A percentile compares a stretch with the other conserved stretches of the same genome.
phyloP scores from a whole-genome alignment of 64 coral and sea anemone species.

The Trachythela sp. region DNA sequence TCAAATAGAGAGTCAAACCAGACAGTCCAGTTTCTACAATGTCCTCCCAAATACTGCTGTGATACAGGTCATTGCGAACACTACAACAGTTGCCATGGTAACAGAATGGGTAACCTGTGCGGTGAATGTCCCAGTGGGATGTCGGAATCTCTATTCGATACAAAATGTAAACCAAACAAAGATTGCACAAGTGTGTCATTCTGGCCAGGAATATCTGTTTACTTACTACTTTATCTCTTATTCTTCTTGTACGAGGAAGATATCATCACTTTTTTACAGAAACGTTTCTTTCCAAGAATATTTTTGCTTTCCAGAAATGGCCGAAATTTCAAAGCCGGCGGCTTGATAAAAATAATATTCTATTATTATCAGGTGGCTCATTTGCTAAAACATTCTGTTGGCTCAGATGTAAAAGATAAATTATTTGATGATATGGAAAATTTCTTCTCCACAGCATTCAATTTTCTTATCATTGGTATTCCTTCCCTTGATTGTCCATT shows the following conservation, averaged over 20 bases:
- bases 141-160: not conserved
- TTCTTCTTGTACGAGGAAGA: not conserved
- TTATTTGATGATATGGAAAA: not conserved
- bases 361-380: not conserved
- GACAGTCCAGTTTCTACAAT: not conserved
- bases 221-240: not conserved
- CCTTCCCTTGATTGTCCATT: not conserved
- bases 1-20: no score
- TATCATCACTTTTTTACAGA: not conserved
- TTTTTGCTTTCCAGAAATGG: not conserved
- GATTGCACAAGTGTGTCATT: not conserved
- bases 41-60: not conserved
- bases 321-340: not conserved
- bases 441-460: not conserved
- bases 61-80: not conserved
- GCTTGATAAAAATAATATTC: not conserved
- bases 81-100: not conserved
- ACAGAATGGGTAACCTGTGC: not conserved
- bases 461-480: not conserved
- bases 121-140: not conserved
- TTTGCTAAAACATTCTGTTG: not conserved
- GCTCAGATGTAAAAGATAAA: not conserved
- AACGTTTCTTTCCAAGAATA: not conserved
- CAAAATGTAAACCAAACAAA: not conserved
- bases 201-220: not conserved